Evolutionary conservation across 2,113 vertebrate genomes (phyloP).

Genomic region (Stigmatopora argus): DNA sequence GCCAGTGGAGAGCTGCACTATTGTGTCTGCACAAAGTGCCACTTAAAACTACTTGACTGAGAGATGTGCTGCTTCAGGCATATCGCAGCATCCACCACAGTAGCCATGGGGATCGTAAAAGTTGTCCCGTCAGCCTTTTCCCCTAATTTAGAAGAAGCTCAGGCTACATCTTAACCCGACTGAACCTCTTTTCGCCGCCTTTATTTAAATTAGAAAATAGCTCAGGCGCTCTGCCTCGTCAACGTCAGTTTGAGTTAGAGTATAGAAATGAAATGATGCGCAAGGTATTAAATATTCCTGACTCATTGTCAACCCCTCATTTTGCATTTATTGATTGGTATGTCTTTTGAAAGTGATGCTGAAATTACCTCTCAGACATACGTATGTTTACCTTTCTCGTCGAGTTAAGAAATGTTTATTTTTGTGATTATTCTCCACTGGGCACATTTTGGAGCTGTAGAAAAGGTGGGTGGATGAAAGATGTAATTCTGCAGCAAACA

Average conservation of each 20-base stretch:
- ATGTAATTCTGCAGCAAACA: slow-evolving; percentile 22
- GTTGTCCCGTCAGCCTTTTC: slow-evolving; percentile 33
- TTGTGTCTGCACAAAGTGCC: slow-evolving; percentile 2
- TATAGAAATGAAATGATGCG: neutral
- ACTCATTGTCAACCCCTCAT: slow-evolving; percentile 10
- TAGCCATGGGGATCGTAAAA: slow-evolving; percentile 16
- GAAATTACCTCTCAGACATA: slow-evolving; percentile 14
- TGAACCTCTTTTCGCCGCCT: neutral
- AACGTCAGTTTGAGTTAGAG: neutral
- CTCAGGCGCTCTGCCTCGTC: neutral
- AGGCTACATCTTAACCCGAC: slow-evolving; percentile 2
- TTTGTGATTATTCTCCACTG: slow-evolving; percentile 21
- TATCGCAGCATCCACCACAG: slow-evolving; percentile 20
- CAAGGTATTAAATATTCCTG: slow-evolving; percentile 1
- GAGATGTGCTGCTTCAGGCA: slow-evolving; percentile 42
- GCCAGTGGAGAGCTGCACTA: neutral
- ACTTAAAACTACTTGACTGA: slow-evolving; percentile 14
- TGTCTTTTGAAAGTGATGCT: slow-evolving; percentile 17
- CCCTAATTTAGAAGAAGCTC: slow-evolving; percentile 30
- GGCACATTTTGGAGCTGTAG: slow-evolving; percentile 31
- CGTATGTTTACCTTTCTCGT: slow-evolving; percentile 9
- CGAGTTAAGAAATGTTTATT: slow-evolving; percentile 32
- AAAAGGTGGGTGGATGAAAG: slow-evolving; percentile 37
- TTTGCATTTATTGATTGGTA: slow-evolving; percentile 4
- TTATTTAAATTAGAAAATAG: neutral